phyloP scores from a whole-genome alignment of 2,888 invertebrate genomes.

The Eilema sororculum region DNA sequence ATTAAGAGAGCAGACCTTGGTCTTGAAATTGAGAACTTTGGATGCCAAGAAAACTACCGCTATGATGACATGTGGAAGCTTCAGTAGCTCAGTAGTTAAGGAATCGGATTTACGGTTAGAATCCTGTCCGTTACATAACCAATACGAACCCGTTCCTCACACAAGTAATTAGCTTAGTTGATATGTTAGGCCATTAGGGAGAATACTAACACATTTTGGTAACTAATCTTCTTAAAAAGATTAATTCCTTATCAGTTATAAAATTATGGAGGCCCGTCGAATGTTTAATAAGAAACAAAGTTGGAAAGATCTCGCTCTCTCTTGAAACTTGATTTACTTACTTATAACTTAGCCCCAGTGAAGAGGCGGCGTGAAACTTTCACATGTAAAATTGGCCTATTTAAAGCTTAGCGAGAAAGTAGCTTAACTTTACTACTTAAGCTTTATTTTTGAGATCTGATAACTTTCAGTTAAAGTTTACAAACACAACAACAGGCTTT shows the following conservation, averaged over 20 bases:
- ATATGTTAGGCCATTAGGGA: no score
- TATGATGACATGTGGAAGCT: neutral
- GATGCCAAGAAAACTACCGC: no score
- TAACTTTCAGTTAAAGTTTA: neutral
- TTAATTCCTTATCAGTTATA: neutral
- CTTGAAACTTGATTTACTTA: neutral
- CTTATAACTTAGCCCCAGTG: neutral
- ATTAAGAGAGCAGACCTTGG: neutral
- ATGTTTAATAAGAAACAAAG: neutral
- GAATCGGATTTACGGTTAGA: no score
- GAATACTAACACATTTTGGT: no score
- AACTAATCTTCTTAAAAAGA: neutral
- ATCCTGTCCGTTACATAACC: no score
- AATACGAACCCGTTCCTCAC: no score
- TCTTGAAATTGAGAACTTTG: no score
- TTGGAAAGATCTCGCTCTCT: neutral
- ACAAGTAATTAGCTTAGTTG: no score
- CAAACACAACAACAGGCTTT: neutral
- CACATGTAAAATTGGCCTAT: neutral
- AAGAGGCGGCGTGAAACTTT: neutral
- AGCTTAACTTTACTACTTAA: neutral
- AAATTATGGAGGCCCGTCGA: neutral
- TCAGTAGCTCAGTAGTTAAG: no score
- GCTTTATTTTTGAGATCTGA: neutral
- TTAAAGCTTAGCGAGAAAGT: neutral